Evolutionary conservation across 2,113 vertebrate species (phyloP), one percentile per base, ranked within the genome.

Genomic region (Sporophila hypoxantha): DNA sequence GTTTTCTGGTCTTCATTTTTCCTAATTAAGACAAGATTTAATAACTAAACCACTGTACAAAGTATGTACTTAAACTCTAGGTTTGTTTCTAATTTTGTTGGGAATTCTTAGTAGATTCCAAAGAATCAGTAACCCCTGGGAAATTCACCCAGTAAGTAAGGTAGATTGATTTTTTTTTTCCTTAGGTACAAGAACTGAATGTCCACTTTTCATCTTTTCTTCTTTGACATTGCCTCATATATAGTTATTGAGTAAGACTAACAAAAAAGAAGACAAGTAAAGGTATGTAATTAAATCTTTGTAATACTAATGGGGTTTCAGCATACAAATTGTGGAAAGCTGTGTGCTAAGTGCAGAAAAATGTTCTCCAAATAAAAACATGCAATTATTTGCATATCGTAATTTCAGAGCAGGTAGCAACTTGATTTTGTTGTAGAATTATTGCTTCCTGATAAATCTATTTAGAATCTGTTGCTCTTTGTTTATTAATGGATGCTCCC

Each of bases 1-100:
- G 97, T 97, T 96, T 90, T 96, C 96, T 97, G 96, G 96, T 95
- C 96, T 96, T 96, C 95, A 97, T 97, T 97, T 96, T 96, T 93
- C 76, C 95, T 97, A 97, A 97, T 97, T 97, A 97, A 96, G 95
- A 93, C 95, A 96, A 97, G 96, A 96, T 97, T 97, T 97, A 97
- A 97, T 97, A 97, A 97, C 95, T 95, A 96, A 97, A 95, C 95
- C 96, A 97, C 96, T 97, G 96, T 95, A 97, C 95, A 97, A 97
- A 96, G 94, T 94, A 96, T 90, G 84, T 95, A 93, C 93, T 95
- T 93, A 96, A 95, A 94, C 90, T 93, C 92, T 74, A 94, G 85
- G 96, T 96, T 97, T 97, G 97, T 96, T 97, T 97, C 95, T 97
- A 95, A 97, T 97, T 97, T 96, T 68, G 91, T 88, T 79, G 94